These are phyloP conservation scores for Psammodynastes pulverulentus DNA, from an alignment of 2,113 vertebrate genomes.

Conservation along the genomic window DNA sequence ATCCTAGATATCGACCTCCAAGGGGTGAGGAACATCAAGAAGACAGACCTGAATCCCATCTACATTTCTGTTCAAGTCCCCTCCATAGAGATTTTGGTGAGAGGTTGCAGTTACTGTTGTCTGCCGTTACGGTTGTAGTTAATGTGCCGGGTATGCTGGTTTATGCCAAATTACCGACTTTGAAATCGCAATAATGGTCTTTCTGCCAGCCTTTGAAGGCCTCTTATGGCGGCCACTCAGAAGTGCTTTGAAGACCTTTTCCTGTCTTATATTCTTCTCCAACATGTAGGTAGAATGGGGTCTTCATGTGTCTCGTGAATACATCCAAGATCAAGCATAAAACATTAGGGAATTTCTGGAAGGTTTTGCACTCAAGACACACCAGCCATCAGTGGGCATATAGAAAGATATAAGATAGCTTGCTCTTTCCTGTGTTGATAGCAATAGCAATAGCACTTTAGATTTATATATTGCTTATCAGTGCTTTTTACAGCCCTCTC, in stretches of 20 bases:
- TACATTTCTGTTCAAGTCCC: constrained; percentile 92
- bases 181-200: not conserved
- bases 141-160: not conserved
- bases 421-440: too few relatives aligned
- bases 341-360: too few relatives aligned
- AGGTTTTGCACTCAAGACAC: too few relatives aligned
- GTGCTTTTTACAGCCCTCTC: too few relatives aligned
- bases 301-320: not conserved
- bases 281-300: not conserved
- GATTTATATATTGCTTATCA: too few relatives aligned
- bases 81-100: constrained; percentile 82
- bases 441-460: too few relatives aligned
- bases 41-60: constrained; percentile 84
- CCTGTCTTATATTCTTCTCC: not conserved
- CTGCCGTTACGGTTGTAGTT: too few relatives aligned
- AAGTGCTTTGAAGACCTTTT: not conserved
- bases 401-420: too few relatives aligned
- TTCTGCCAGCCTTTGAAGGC: not conserved
- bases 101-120: constrained; percentile 18
- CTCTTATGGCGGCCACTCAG: not conserved
- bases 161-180: not conserved
- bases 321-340: too few relatives aligned
- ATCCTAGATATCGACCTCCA: constrained; percentile 95
- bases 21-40: constrained; percentile 91
- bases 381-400: too few relatives aligned